These are phyloP conservation scores for Rhinolophus sinicus DNA, from an alignment of 2,113 vertebrate genomes.

Conservation along the genomic window DNA sequence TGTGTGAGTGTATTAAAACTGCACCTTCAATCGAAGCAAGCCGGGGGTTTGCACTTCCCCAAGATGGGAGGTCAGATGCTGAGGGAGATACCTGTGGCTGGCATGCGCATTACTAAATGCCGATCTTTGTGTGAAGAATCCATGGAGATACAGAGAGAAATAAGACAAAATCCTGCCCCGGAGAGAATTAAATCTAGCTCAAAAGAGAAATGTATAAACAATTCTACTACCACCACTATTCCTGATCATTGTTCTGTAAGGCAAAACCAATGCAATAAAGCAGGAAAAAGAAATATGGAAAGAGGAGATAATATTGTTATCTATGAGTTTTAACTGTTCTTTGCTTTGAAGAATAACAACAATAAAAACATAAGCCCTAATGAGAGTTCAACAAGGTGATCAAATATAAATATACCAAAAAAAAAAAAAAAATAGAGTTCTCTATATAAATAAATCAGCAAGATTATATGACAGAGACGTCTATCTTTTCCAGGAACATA, in stretches of 20 bases:
- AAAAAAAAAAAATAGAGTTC: not conserved
- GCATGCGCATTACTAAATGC: not conserved
- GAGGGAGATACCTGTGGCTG: not conserved
- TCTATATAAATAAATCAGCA: not conserved
- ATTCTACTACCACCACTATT: not conserved
- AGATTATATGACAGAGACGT: not conserved
- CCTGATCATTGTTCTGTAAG: not conserved
- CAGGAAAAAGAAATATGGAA: not conserved
- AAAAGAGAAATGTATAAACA: not conserved
- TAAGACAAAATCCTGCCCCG: not conserved
- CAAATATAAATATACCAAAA: not conserved
- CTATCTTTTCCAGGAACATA: not conserved
- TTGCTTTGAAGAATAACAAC: not conserved
- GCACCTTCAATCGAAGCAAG: not conserved
- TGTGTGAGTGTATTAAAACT: not conserved
- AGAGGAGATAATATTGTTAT: not conserved
- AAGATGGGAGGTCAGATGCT: not conserved
- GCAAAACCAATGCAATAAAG: constrained; percentile 33
- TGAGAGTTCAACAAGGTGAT: not conserved
- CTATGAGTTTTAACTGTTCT: not conserved
- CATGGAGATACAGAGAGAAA: not conserved
- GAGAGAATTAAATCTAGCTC: constrained; percentile 30
- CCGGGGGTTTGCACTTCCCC: not conserved
- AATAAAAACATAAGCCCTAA: not conserved
- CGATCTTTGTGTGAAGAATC: not conserved